Conservation (phyloP, 2,888 invertebrate genomes). For the Macaria liturata region DNA sequence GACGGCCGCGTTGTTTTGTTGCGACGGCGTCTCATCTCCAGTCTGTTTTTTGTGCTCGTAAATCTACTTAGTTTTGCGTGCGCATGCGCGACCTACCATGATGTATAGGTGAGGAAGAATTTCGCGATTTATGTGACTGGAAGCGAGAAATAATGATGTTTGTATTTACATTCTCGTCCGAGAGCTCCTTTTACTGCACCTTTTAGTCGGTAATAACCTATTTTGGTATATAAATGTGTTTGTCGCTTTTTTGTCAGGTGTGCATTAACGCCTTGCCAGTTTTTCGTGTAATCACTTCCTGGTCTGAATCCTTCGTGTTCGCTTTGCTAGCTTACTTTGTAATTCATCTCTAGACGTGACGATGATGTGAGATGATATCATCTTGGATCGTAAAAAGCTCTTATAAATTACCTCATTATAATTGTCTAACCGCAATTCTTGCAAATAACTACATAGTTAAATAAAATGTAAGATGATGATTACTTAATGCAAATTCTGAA, state of each 20-base stretch:
- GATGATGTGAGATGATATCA: not conserved
- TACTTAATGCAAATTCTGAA: too few relatives aligned
- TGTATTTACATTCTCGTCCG: constrained; percentile 30
- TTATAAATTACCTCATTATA: not conserved
- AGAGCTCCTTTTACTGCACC: constrained; percentile 24
- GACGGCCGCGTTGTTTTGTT: constrained; percentile 34
- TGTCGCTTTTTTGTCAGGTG: constrained; percentile 10
- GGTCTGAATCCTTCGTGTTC: constrained; percentile 13
- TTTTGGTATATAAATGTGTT: constrained; percentile 22
- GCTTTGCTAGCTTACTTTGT: not conserved
- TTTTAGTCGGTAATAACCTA: constrained; percentile 23
- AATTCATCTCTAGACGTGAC: not conserved
- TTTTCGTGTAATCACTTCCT: constrained; percentile 16
- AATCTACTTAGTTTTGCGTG: constrained; percentile 33
- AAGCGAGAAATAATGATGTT: constrained; percentile 35
- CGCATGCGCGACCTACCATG: constrained; percentile 28
- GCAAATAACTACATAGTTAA: too few relatives aligned
- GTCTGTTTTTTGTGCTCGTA: constrained; percentile 35
- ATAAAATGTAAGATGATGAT: too few relatives aligned
- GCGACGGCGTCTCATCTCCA: constrained; percentile 34
- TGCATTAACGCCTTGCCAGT: constrained; percentile 14
- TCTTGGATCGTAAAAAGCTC: too few relatives aligned
- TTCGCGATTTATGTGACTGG: constrained; percentile 33
- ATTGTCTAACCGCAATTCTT: too few relatives aligned
- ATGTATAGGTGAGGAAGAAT: constrained; percentile 33